Base-by-base conservation (phyloP, 2,797 vertebrate genomes). In the Okamejei kenojei region DNA sequence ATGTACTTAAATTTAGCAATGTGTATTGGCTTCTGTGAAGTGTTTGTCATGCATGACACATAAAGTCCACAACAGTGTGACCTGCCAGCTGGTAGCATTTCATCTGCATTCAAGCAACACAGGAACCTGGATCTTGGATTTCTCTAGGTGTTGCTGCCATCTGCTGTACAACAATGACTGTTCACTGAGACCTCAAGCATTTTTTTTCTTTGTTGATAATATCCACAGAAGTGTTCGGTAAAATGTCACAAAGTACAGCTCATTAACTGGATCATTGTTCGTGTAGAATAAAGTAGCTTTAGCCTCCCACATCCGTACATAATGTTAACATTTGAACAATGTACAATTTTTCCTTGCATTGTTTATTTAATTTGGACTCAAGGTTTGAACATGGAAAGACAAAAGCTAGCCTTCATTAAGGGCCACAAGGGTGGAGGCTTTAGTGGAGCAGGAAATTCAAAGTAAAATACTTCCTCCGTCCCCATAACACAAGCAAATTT, bases 381-480 rank as follows among this genome's bases (percentile, higher is more conserved):
- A 92, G 71, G 68, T 58, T 92, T 29, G 23, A 71, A 8, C 19
- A 13, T 29, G 73, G 23, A 26, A 54, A 76, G 38, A 92, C 71
- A 92, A 92, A 74, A 92, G 86, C 86, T 71, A 1, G 21, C 19
- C 86, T 90, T 90, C 29, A 17, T 35, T 90, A 38, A 71, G 32
- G 65, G 45, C 71, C 19, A 74, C 23, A 6, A 21, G 71, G 38
- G 88, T 38, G 61, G 71, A 71, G 68, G 7, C 7, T 0, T 92
- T 45, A n/a, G 26, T 76, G 23, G 32, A 88, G 35, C 35, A 73
- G 45, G 90, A 45, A 92, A 21, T 74, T 73, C 35, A 45, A 23
- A 13, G 54, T 29, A 91, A 91, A 91, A 74, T 45, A 91, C 71
- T 92, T 92, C 90, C 90, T 76, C 71, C 38, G 21, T 73, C 88